These are phyloP conservation scores for Poecile montanus DNA, from an alignment of 2,797 vertebrate genomes.

Conservation along the genomic window DNA sequence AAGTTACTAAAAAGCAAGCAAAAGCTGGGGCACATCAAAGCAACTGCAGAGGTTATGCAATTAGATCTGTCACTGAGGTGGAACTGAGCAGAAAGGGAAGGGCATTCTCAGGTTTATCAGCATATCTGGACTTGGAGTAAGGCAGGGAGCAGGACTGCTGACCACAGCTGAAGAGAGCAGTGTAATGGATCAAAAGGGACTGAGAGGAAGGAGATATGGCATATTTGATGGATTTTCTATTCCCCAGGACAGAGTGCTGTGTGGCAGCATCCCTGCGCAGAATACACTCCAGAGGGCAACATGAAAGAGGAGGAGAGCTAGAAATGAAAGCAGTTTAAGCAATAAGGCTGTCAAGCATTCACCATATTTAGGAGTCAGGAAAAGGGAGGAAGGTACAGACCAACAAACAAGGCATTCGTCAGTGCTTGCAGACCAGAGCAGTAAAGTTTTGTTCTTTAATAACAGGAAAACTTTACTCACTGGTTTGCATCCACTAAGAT, in stretches of 20 bases:
- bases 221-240: not conserved
- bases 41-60: not conserved
- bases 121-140: not conserved
- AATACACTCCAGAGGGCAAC: not conserved
- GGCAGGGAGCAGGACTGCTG: not conserved
- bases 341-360: not conserved
- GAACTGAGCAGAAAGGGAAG: conserved; percentile 21
- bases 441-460: not conserved
- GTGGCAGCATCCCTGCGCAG: not conserved
- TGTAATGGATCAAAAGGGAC: not conserved
- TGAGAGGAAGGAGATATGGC: not conserved
- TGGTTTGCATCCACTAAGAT: not conserved
- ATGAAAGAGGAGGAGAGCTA: not conserved
- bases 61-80: conserved; percentile 26
- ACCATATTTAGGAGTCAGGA: not conserved
- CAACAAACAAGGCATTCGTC: not conserved
- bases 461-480: not conserved
- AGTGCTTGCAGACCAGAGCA: not conserved
- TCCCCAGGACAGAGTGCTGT: not conserved
- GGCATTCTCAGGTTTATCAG: conserved; percentile 16
- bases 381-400: not conserved
- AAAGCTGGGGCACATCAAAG: not conserved
- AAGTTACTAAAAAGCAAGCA: not conserved
- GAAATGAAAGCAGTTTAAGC: not conserved
- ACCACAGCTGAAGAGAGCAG: not conserved